Evolutionary conservation across 2,797 vertebrate species (phyloP), one percentile per base, ranked within the genome.

Genomic region (Halcyon leucocephala): DNA sequence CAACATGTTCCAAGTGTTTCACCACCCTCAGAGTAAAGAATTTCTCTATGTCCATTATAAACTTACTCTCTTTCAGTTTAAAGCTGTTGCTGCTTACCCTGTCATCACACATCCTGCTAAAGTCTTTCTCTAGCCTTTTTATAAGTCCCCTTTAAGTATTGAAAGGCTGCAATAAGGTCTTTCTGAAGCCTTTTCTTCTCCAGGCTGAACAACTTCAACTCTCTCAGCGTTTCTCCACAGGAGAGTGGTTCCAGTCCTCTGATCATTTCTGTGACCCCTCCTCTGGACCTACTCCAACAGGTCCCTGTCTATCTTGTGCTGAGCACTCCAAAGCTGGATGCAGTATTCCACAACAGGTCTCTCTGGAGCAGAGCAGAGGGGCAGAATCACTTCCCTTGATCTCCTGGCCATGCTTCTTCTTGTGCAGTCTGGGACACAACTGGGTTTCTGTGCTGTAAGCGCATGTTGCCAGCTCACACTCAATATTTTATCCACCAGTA

Each of bases 401-500:
- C 28, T 46, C n/a, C 49, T 82, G 58, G 12, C 2, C n/a, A 58
- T 1, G 0, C 13, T 67, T 0, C 72, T 73, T 26, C 3, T 31
- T 7, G 4, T 60, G 46, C 17, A 25, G 14, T 26, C 29, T 29
- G n/a, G 7, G 29, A 41, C 2, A 18, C 3, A 5, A 10, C 1
- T 16, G 15, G 14, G 2, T 17, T 65, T 71, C 58, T 60, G 52
- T 33, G 26, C 39, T 87, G 78, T 0, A 1, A 66, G 44, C 0
- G 0, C 31, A 35, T 3, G 2, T 8, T 48, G 51, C 12, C 1
- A 2, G 25, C 12, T 81, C 22, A 4, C 3, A 4, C 21, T 49
- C n/a, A 31, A 1, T 9, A 18, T 54, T 48, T 61, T 1, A 33
- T 29, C 41, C 46, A 64, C 17, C 35, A 22, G 39, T 21, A 52